Base-by-base conservation (phyloP, 2,797 vertebrate species). In the Eleutherodactylus coqui region DNA sequence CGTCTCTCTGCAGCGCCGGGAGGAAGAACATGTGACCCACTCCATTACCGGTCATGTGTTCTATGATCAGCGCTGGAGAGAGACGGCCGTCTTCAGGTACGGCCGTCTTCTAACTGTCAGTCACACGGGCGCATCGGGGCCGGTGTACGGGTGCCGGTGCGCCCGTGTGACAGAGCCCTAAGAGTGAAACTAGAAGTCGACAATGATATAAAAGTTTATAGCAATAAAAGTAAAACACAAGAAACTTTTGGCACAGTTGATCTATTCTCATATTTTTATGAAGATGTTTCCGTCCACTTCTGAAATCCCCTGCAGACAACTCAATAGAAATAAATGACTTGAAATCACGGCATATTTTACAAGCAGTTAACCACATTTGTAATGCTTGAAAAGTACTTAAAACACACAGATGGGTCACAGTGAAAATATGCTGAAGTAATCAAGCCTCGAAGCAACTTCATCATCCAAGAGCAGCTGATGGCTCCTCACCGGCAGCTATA, bases 311-410 rank as follows among this genome's bases (percentile, higher is more conserved):
- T 69, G 64, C 5, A 19, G 64, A 69, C 24, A 62, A 8, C 4
- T 14, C n/a, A 0, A 62, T 62, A 62, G 58, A 32, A 62, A 62
- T 38, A 38, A 69, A 69, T 38, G 17, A 69, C 34, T 69, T 69
- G 19, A 69, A 16, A 69, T 69, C 64, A 19, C 64, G 38, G 64
- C 64, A 10, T 38, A 69, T 69, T 38, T 69, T 38, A 69, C 64
- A 38, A 24, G 75, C n/a, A 69, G 64, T 69, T 69, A 38, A 69
- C 34, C 64, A 49, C 41, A 75, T 75, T 47, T 32, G n/a, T 75
- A 75, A 45, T 45, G 43, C 72, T 27, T 49, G 29, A 47, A 49
- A 45, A 45, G 29, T 45, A 75, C 41, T 75, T 49, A 45, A 45
- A 32, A 75, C 41, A 75, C 41, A 17, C 38, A 47, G 45, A 73